A percentile compares a stretch with the other conserved stretches of the same genome.
phyloP scores from a whole-genome alignment of 2,797 vertebrate species.

The Petrocephalus sullivani region DNA sequence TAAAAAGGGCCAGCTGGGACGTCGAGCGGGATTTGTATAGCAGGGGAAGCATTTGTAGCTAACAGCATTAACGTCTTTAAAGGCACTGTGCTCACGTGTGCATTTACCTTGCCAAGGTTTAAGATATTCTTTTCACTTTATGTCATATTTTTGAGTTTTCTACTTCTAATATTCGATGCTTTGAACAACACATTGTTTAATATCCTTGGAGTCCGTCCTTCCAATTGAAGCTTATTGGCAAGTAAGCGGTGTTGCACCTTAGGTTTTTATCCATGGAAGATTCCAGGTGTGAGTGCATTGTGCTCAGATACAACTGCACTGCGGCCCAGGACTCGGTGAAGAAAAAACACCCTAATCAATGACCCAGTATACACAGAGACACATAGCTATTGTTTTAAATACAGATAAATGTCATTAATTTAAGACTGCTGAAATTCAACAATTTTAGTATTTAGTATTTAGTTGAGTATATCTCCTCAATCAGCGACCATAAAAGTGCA shows the following conservation, averaged over 20 bases:
- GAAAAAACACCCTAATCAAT: conserved; percentile 21
- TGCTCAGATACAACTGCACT: conserved; percentile 31
- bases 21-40: background rate
- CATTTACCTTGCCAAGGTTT: background rate
- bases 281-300: conserved; percentile 16
- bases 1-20: background rate
- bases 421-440: background rate
- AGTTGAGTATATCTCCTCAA: background rate
- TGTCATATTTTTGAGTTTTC: background rate
- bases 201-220: background rate
- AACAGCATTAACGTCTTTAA: background rate
- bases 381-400: conserved; percentile 17
- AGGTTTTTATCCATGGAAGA: background rate
- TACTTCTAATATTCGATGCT: background rate
- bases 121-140: background rate
- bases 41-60: background rate
- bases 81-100: background rate
- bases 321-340: conserved; percentile 37
- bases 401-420: background rate
- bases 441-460: background rate
- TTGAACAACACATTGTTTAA: background rate
- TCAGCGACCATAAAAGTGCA: background rate
- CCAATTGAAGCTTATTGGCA: background rate
- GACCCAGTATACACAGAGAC: conserved; percentile 40
- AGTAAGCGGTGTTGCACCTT: background rate